A percentile compares a stretch with the other conserved stretches of the same genome.
These are phyloP conservation scores for Pollenia amentaria DNA, from an alignment of 2,888 invertebrate genomes.

Conservation along the genomic window DNA sequence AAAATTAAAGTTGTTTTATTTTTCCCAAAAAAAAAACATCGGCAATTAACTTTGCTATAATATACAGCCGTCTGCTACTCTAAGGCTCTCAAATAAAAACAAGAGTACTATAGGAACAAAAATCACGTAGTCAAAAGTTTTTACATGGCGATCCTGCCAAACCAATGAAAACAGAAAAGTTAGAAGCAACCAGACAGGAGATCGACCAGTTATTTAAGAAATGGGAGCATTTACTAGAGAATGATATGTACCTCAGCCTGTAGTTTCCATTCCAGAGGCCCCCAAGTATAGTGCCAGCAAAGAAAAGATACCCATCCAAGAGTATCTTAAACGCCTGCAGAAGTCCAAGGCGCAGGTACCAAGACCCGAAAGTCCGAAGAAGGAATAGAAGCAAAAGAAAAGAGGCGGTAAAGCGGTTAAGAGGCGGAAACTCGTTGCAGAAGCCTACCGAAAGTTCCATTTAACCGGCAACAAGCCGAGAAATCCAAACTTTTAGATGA, in stretches of 20 bases:
- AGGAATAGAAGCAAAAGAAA: background rate
- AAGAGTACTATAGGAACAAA: too few relatives aligned
- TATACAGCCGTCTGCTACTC: too few relatives aligned
- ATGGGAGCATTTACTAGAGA: background rate
- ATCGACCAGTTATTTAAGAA: constrained; percentile 6
- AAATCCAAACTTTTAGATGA: constrained; percentile 8
- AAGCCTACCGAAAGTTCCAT: background rate
- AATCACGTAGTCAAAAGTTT: too few relatives aligned
- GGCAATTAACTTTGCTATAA: too few relatives aligned
- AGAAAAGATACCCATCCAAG: constrained; percentile 6
- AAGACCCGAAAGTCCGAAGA: background rate
- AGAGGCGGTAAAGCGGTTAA: background rate
- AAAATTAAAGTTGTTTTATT: too few relatives aligned
- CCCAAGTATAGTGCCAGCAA: background rate
- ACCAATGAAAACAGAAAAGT: too few relatives aligned
- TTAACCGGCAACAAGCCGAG: background rate
- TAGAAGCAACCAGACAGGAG: too few relatives aligned
- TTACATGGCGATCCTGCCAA: too few relatives aligned
- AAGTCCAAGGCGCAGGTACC: background rate
- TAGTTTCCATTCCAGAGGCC: constrained; percentile 1
- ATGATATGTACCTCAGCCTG: constrained; percentile 10
- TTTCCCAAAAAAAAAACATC: too few relatives aligned
- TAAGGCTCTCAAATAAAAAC: too few relatives aligned
- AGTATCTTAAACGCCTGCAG: constrained; percentile 23
- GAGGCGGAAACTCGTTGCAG: background rate